Base-by-base conservation (phyloP, 2,888 invertebrate species). In the Cloeon dipterum region DNA sequence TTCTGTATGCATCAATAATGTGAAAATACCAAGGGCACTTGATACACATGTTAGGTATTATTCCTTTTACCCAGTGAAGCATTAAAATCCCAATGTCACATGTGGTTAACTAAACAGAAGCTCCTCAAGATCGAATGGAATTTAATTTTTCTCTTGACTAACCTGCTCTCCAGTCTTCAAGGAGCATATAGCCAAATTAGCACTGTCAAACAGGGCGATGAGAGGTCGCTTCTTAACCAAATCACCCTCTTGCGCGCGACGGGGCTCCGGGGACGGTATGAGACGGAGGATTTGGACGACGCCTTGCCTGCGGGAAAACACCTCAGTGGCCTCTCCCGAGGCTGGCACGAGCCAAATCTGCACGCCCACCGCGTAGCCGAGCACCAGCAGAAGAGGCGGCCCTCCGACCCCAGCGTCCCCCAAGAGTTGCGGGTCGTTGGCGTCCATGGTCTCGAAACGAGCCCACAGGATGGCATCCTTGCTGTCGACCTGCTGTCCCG, bases 231-330 rank as follows among this genome's bases (percentile, higher is more conserved):
- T 82, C 54, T 72, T 89, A 40, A 65, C 62, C 61, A 93, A 93
- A 47, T 55, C 52, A 3, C 56, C 59, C 39, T 56, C 54, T 42
- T 52, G 45, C 39, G 36, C 41, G 13, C 29, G 29, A 35, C 41
- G 41, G 46, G 61, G 59, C 47, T 66, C 63, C 43, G 91, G 89
- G 39, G 74, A 74, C 7, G 89, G 88, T 51, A 94, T 64, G 47
- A 94, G 65, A 54, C 81, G 72, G 44, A 93, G 64, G 38, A 74
- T 66, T 41, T 74, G 68, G 35, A 93, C 83, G 43, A 77, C 72
- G 37, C 91, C 89, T 57, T 93, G 89, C 36, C 89, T 68, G 75
- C 91, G 86, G 3, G 93, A 91, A 41, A 96, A 58, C 19, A 94
- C 81, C 58, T 94, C 94, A 41, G 81, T 77, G 2, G 93, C 94